Evolutionary conservation across 2,113 vertebrate genomes (phyloP).

Genomic region (Erythrolamprus reginae): DNA sequence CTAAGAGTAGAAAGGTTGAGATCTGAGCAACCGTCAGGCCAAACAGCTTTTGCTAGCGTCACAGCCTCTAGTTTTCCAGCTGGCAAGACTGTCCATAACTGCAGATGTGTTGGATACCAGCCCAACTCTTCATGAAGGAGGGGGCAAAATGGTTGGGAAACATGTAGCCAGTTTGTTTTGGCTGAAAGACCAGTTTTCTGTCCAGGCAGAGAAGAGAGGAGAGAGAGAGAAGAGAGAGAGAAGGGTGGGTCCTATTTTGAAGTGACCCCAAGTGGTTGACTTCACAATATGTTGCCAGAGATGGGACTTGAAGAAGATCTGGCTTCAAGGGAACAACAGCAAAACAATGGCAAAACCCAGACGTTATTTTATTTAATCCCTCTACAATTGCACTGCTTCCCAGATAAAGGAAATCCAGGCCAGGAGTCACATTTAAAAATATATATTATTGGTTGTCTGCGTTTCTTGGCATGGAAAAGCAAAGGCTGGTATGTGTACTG

Average conservation of each 20-base stretch:
- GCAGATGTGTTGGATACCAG: conserved; percentile 35
- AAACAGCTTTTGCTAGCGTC: conserved; percentile 2
- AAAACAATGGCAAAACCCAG: background rate
- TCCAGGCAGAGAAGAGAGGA: background rate
- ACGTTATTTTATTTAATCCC: background rate
- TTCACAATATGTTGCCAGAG: background rate
- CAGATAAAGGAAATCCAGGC: background rate
- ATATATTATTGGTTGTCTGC: background rate
- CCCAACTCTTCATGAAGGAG: conserved; percentile 1
- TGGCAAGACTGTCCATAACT: conserved; percentile 5
- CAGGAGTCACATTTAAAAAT: background rate
- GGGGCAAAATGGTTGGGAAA: conserved; percentile 18
- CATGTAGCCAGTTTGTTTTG: conserved; percentile 1
- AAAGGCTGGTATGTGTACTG: background rate
- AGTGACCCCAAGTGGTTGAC: background rate
- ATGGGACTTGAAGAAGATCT: background rate
- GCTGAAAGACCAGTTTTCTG: background rate
- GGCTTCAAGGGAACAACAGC: background rate
- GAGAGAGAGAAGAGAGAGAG: background rate
- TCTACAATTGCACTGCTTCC: background rate
- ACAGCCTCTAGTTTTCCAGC: background rate
- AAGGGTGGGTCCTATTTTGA: background rate
- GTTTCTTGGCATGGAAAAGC: background rate
- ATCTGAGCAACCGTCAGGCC: background rate
- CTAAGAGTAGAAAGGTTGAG: conserved; percentile 7